Evolutionary conservation across 2,797 vertebrate genomes (phyloP), one percentile per base, ranked within the genome.

Genomic region (Nyctibius grandis): DNA sequence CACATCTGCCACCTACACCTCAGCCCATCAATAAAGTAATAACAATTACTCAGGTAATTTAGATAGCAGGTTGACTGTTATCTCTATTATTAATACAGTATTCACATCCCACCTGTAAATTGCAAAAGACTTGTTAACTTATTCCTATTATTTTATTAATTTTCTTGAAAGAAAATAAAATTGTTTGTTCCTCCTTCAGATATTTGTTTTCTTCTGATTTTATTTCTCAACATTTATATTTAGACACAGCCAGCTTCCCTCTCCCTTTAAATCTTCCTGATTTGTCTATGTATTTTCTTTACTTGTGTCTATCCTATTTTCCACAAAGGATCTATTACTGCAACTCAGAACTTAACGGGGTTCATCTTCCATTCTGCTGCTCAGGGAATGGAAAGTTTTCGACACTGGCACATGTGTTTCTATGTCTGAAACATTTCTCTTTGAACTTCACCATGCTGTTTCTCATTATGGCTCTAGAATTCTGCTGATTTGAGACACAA

Each of bases 401-500:
- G 74, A 82, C 51, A 86, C 73, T 28, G 33, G 54, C 56, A 91
- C 48, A 78, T 11, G 23, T 78, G 25, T 78, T 95, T 82, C 36
- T 59, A n/a, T 86, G 53, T 51, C 69, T 56, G 80, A 94, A 81
- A 29, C 22, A 68, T 82, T 88, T 74, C 34, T 56, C 38, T 92
- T 92, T 78, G 81, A 89, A 65, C 33, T 60, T 89, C 83, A 68
- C 65, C 77, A 86, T 72, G 36, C 23, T 91, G 5, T 85, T 91
- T 96, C 89, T 92, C 79, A 92, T 84, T 81, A 88, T 72, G 47
- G 76, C 57, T 80, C 59, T 89, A 79, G 85, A 77, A 93, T 91
- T 95, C 86, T 91, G 69, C 78, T 96, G 78, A 96, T 96, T 87
- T 95, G 57, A 95, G 70, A 96, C 73, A 94, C 33, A 74, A 82